Evolutionary conservation across 2,888 invertebrate species (phyloP), one percentile per base, ranked within the genome.

Genomic region (Spatulosminthurus flaviceps): DNA sequence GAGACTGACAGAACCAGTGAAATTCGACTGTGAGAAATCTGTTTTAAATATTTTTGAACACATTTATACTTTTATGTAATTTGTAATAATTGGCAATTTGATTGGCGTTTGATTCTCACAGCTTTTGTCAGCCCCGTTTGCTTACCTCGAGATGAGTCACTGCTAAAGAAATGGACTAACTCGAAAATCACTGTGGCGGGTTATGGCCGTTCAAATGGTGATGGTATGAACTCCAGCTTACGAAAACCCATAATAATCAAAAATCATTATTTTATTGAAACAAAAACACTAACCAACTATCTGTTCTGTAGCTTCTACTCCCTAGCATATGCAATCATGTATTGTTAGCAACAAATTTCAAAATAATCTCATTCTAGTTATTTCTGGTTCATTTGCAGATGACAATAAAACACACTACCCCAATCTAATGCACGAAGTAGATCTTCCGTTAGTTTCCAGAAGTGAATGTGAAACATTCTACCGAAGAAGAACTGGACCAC

Each of bases 61-160:
- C n/a, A n/a, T n/a, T n/a, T n/a, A n/a, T n/a, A n/a, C n/a, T n/a
- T n/a, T n/a, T n/a, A n/a, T n/a, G n/a, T n/a, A n/a, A n/a, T n/a
- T n/a, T n/a, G n/a, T n/a, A n/a, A n/a, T n/a, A n/a, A n/a, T n/a
- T n/a, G n/a, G n/a, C n/a, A n/a, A n/a, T n/a, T n/a, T n/a, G n/a
- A n/a, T n/a, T n/a, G n/a, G n/a, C n/a, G n/a, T n/a, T n/a, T n/a
- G n/a, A n/a, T 69, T 70, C 34, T 28, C 64, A 13, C n/a, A 80
- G 82, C 77, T 71, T 80, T 82, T 75, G 72, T 82, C 4, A 80
- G 78, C n/a, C 84, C 84, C 1, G 81, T 84, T 29, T 84, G 84
- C 22, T 76, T 84, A 16, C 84, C 84, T 11, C 41, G 79, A 24
- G 28, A 77, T 43, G 84, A 84, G 67, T 28, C 34, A 0, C 69